Evolutionary conservation across 2,797 vertebrate genomes (phyloP).

Genomic region (Alca torda): DNA sequence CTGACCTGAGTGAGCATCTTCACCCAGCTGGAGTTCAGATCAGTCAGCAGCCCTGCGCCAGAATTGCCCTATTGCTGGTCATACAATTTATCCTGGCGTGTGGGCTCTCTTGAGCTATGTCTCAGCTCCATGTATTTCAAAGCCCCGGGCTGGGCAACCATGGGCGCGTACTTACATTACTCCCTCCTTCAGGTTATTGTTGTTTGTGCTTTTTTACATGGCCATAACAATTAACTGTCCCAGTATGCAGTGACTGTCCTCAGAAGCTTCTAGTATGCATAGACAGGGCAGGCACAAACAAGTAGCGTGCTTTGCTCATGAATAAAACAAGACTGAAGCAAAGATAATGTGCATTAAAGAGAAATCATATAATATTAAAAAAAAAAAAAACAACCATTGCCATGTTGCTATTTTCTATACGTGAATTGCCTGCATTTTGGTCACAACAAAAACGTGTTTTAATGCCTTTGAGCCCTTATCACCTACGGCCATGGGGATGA

Average conservation of each 20-base stretch:
- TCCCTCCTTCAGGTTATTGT: background rate
- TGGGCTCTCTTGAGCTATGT: background rate
- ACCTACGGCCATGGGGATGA: background rate
- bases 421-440: background rate
- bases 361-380: background rate
- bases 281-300: background rate
- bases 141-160: background rate
- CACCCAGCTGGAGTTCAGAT: background rate
- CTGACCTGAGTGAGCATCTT: background rate
- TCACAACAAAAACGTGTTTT: background rate
- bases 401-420: background rate
- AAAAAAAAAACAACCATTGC: too few species aligned
- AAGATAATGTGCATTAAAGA: background rate
- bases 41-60: background rate
- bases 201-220: background rate
- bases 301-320: background rate
- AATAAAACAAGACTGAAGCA: background rate
- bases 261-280: background rate
- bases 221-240: background rate
- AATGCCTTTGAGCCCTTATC: background rate
- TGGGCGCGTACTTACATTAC: fast-evolving
- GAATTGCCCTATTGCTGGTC: background rate
- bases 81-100: background rate
- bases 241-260: background rate
- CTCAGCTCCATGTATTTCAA: background rate